Base-by-base conservation (phyloP, 2,113 vertebrate genomes). In the Papio anubis region DNA sequence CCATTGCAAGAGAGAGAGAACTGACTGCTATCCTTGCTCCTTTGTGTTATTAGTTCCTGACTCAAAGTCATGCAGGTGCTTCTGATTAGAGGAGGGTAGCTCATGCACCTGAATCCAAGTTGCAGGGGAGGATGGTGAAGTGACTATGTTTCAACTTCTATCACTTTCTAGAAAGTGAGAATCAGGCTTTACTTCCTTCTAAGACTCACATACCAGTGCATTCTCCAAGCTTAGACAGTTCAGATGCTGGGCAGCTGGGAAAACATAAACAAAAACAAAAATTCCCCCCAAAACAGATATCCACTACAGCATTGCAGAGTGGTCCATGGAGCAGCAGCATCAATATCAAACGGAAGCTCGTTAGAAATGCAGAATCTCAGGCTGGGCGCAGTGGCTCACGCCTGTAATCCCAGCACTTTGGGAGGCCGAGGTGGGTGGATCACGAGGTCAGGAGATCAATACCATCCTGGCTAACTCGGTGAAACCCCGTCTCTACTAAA, bases 191-290 rank as follows among this genome's bases (percentile, higher is more conserved):
- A 72, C 45, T 64, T 61, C 64, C 21, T 93, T 70, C 72, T 32
- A 61, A 92, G 52, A 48, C 50, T 81, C 83, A 87, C 11, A 8
- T 40, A 64, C 79, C 50, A 79, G 25, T 78, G 52, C 83, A 57
- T 91, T 93, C 45, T 48, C 52, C 8, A 93, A 59, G 55, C 38
- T 59, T 30, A n/a, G 35, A 95, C 50, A 92, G 64, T 91, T 96
- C 55, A 52, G 70, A 61, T 84, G 45, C 50, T 78, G 35, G 64
- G 61, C 13, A 52, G 38, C 14, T 25, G 66, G 27, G 81, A 76
- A 3, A 55, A 81, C 55, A 70, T 78, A 27, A 88, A 86, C 32
- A 68, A 35, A 17, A 43, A 57, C 14, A 73, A 95, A 68, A 83
- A 61, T 11, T 6, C 9, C 20, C 57, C 21, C 11, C 30, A 57